Conservation (phyloP, 2,113 vertebrate species). For the Suricata suricatta region DNA sequence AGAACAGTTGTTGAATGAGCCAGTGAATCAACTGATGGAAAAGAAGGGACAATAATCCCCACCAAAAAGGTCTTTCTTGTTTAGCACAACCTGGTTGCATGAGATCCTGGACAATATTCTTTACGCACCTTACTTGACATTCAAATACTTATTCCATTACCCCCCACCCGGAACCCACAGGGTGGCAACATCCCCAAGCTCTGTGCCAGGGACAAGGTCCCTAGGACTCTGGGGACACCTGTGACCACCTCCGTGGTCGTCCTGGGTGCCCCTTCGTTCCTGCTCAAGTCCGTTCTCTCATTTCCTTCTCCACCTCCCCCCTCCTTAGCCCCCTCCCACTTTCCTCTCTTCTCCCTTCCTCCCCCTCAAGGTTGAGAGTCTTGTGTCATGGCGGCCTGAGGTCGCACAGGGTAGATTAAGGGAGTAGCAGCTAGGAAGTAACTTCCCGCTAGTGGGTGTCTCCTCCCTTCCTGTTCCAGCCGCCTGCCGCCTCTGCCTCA, state of each 20-base stretch:
- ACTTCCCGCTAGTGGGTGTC: not conserved
- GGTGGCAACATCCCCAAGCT: not conserved
- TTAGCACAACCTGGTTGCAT: not conserved
- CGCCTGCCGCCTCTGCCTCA: not conserved
- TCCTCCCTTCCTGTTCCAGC: not conserved
- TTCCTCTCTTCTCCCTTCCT: not conserved
- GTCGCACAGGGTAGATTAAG: not conserved
- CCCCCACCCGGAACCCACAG: not conserved
- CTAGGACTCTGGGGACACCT: not conserved
- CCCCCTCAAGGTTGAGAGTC: not conserved
- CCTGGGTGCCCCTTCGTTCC: not conserved
- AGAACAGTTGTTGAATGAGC: not conserved
- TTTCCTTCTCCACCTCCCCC: not conserved
- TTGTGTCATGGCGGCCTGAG: fast-evolving
- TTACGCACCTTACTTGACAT: not conserved
- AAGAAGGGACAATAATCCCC: not conserved
- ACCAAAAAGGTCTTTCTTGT: not conserved
- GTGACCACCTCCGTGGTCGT: fast-evolving
- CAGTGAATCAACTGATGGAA: not conserved
- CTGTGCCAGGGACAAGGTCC: not conserved
- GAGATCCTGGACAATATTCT: not conserved
- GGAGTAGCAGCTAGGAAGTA: not conserved
- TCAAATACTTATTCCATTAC: not conserved
- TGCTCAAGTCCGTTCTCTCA: not conserved
- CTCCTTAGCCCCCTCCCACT: not conserved